Conservation (phyloP, 2,888 invertebrate species). For the Diarsia brunnea region DNA sequence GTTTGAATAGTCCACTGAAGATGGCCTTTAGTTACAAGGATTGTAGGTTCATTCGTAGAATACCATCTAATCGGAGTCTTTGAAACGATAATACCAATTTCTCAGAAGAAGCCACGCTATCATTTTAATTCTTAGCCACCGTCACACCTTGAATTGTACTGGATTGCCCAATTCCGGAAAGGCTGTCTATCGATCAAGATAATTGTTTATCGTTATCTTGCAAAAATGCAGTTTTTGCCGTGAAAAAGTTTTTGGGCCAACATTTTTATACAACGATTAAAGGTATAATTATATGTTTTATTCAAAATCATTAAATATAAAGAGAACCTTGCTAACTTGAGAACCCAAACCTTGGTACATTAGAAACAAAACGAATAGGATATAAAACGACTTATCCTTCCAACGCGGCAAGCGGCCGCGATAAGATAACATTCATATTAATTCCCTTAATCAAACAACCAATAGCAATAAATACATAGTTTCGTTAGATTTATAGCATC, state of each 20-base stretch:
- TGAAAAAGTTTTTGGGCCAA: neutral
- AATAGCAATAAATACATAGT: constrained; percentile 55
- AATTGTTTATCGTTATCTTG: neutral
- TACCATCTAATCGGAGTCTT: constrained; percentile 4
- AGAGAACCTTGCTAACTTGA: neutral
- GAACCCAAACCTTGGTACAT: constrained; percentile 31
- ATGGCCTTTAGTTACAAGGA: neutral
- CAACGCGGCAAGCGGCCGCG: constrained; percentile 37
- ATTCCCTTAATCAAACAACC: constrained; percentile 63
- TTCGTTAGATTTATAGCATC: constrained; percentile 61
- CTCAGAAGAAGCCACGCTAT: constrained; percentile 35
- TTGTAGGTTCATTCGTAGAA: neutral
- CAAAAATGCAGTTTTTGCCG: neutral
- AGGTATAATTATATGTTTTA: neutral
- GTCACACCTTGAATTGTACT: constrained; percentile 10
- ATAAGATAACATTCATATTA: constrained; percentile 65
- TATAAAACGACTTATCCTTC: constrained; percentile 56
- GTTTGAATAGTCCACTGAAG: neutral
- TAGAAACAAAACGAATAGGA: constrained; percentile 43
- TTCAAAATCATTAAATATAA: neutral
- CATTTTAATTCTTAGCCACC: neutral
- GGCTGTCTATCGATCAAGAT: constrained; percentile 37
- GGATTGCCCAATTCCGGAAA: constrained; percentile 27
- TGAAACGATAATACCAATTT: constrained; percentile 18
- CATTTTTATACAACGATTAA: neutral